Evolutionary conservation across 2,888 invertebrate genomes (phyloP), one percentile per base, ranked within the genome.

Genomic region (Lepidochitona cinerea): DNA sequence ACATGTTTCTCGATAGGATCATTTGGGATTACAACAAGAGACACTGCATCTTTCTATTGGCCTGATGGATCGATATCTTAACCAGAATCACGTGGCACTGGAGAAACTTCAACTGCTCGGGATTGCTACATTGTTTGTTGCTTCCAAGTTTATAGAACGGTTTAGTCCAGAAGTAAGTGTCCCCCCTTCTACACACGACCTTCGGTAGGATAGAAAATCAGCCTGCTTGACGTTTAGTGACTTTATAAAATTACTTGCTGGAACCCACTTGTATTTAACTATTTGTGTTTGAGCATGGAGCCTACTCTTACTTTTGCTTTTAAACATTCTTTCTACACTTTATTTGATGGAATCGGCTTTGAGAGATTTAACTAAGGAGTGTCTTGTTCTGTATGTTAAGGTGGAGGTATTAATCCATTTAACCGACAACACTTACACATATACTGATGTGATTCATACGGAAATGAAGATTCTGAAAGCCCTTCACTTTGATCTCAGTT

Each of bases 91-190:
- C 6, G 74, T 85, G 32, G 72, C 72, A n/a, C 75, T 83, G 65
- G 52, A 68, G 29, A 73, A 75, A 6, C 76, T 85, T 1, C 88
- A 88, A 73, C 81, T 87, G 6, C 74, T 87, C 0, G 87, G 87
- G 1, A 81, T 88, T 71, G 82, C 85, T 0, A 81, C 83, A 65
- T 70, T 88, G 7, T 77, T 86, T 37, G 79, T 88, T 29, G 84
- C 86, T 14, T 80, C 86, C 35, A 88, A 88, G 64, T 83, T 79
- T 70, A 74, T 77, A 32, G 87, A 87, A 70, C 75, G 86, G 65
- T 85, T 85, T 49, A 83, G 85, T 7, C 86, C 87, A 14, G 80
- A 84, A 83, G 87, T 86, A 72, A 71, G n/a, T n/a, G n/a, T n/a
- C n/a, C n/a, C n/a, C n/a, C n/a, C n/a, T n/a, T n/a, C n/a, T n/a